Percentiles rank a stretch among this genome's conserved stretches.
phyloP scores from a whole-genome alignment of 2,888 invertebrate species.

The Margaritifera margaritifera region DNA sequence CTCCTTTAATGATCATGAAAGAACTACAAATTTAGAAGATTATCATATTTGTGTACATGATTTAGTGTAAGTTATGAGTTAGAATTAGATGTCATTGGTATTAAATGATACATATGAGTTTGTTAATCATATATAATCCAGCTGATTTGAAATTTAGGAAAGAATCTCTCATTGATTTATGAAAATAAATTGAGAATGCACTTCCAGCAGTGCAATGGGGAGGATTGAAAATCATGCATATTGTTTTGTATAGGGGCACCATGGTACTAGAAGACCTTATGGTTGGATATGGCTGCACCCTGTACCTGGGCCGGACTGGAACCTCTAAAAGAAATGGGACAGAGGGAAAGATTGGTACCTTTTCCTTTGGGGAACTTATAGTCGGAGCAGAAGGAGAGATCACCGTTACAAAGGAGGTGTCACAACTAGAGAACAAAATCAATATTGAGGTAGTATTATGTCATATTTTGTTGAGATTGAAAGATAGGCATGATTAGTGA shows the following conservation, averaged over 20 bases:
- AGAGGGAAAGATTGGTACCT: conserved; percentile 27
- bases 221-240: conserved; percentile 1
- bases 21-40: too few species aligned
- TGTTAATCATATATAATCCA: too few species aligned
- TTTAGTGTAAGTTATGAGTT: too few species aligned
- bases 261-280: conserved; percentile 50
- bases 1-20: too few species aligned
- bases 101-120: too few species aligned
- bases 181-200: too few species aligned
- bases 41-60: too few species aligned
- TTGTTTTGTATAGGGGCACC: conserved; percentile 47
- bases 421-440: conserved; percentile 29
- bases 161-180: too few species aligned
- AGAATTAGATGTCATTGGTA: too few species aligned
- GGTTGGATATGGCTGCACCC: conserved; percentile 45
- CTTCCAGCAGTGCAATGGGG: conserved; percentile 11
- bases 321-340: conserved; percentile 28
- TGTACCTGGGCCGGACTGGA: conserved; percentile 45
- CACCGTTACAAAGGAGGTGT: conserved; percentile 42
- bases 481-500: background rate
- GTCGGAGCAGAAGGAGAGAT: conserved; percentile 55
- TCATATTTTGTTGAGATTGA: background rate
- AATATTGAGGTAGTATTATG: conserved; percentile 30
- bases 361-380: conserved; percentile 39
- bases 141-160: too few species aligned